A percentile compares a stretch with the other conserved stretches of the same genome.
phyloP scores from a whole-genome alignment of 2,113 vertebrate species.

The Chaetops frenatus region DNA sequence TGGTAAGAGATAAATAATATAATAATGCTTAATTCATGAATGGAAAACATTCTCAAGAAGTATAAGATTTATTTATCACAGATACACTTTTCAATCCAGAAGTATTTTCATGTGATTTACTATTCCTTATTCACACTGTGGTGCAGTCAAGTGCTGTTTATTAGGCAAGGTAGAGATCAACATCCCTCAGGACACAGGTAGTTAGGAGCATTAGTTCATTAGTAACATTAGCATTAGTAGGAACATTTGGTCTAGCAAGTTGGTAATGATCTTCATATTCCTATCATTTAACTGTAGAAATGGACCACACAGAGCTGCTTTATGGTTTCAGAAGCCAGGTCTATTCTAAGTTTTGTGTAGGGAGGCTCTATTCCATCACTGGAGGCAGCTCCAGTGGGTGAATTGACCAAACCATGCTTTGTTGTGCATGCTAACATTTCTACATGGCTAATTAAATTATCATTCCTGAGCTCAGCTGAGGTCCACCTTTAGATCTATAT shows the following conservation, averaged over 20 bases:
- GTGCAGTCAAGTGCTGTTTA: background rate
- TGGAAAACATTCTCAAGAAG: background rate
- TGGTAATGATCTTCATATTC: background rate
- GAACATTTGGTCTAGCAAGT: background rate
- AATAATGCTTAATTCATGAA: background rate
- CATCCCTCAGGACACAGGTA: background rate
- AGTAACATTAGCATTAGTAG: too few species aligned
- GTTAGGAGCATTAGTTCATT: too few species aligned
- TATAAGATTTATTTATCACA: background rate
- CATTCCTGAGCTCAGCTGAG: background rate
- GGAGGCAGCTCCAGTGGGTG: background rate
- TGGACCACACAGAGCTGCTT: background rate
- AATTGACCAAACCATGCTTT: background rate
- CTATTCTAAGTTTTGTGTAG: background rate
- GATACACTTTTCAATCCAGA: background rate
- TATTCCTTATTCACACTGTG: background rate
- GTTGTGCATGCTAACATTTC: background rate
- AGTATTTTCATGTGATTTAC: background rate
- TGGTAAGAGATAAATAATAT: background rate
- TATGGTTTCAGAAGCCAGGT: background rate
- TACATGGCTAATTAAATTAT: background rate
- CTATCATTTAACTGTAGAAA: background rate
- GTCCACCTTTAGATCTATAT: background rate
- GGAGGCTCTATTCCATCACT: background rate
- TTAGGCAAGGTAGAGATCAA: background rate